Base-by-base conservation (phyloP, 1,140 invertebrate genomes). In the Cyclina sinensis region DNA sequence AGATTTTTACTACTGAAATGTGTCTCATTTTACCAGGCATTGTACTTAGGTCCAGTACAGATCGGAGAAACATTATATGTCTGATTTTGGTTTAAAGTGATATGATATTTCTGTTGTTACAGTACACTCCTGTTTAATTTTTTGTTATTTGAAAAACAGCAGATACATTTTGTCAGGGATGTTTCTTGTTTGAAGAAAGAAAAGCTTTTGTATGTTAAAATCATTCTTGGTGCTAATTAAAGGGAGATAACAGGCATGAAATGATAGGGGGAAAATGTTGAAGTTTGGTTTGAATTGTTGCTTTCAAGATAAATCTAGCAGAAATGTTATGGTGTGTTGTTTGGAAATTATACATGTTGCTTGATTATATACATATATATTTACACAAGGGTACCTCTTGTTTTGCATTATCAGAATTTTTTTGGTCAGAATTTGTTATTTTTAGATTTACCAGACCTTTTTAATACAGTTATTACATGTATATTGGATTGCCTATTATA, bases 381-480 rank as follows among this genome's bases (percentile, higher is more conserved):
- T 70, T 18, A 70, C 65, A 70, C 65, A 70, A 70, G 65, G 65
- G 65, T 70, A 70, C 65, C 65, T 70, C 65, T 70, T 70, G 65
- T 70, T 70, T 70, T n/a, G 11, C 30, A 65, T 65, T 70, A 70
- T 39, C 32, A 70, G 65, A 70, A 18, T 70, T 37, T n/a, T n/a
- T 35, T 70, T 70, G 35, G 32, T 70, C 32, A 39, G 14, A 37
- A 1, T 70, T 70, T 70, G 59, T 30, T 65, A 65, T 30, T 65
- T 59, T 65, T 65, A 35, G 5, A 65, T 65, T 65, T 65, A 65
- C n/a, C n/a, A 27, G 30, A 65, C n/a, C 27, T 70, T 70, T 70
- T 70, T 70, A 65, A 65, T 70, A 37, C 57, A 62, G 57, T 62
- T 37, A 70, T 70, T 32, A 9, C 35, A 14, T 37, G 27, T 70